Percentiles rank a stretch among this genome's conserved stretches.
Conservation (phyloP, 2,888 invertebrate species). For the Bruchidius siliquastri region DNA sequence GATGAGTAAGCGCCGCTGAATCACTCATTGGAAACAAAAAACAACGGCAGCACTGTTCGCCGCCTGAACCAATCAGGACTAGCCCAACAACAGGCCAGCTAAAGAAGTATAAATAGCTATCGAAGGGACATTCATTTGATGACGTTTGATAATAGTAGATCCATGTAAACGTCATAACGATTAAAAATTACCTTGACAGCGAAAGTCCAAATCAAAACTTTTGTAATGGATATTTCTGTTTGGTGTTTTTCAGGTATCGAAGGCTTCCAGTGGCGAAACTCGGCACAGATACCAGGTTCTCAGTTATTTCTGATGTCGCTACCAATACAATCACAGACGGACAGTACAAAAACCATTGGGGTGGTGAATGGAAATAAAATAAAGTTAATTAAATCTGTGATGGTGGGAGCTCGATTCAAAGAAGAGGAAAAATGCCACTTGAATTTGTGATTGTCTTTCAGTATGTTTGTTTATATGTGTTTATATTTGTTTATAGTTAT, state of each 20-base stretch:
- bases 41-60: too few species aligned
- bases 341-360: conserved; percentile 39
- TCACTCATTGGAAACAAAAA: too few species aligned
- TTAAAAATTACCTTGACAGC: too few species aligned
- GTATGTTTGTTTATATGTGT: background rate
- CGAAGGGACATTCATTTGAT: too few species aligned
- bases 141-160: too few species aligned
- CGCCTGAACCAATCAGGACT: too few species aligned
- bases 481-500: background rate
- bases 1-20: too few species aligned
- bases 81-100: too few species aligned
- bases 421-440: conserved; percentile 33
- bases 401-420: conserved; percentile 45
- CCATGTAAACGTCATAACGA: too few species aligned
- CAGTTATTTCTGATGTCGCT: conserved; percentile 42
- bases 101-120: too few species aligned
- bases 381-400: conserved; percentile 44
- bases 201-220: too few species aligned
- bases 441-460: conserved; percentile 11
- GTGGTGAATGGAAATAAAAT: conserved; percentile 41
- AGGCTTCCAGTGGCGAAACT: conserved; percentile 45
- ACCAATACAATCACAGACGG: conserved; percentile 21
- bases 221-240: too few species aligned
- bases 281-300: conserved; percentile 39
- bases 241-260: conserved; percentile 46